Conservation (phyloP, 2,113 vertebrate genomes). For the Gallinago media region DNA sequence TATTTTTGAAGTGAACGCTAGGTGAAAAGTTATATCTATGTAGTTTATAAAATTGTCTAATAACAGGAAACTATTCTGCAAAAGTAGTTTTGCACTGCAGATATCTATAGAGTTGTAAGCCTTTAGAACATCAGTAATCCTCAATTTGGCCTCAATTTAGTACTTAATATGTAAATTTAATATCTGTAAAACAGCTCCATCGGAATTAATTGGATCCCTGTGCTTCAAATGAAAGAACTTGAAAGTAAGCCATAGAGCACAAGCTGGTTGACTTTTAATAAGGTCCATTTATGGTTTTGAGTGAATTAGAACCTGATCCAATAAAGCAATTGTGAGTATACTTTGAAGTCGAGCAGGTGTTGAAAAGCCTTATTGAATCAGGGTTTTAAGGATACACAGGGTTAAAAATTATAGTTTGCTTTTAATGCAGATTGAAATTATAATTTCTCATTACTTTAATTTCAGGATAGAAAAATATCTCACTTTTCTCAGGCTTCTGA, state of each 20-base stretch:
- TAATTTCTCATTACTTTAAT: not conserved
- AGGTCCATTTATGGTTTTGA: slow-evolving; percentile 17
- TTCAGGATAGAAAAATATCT: not conserved
- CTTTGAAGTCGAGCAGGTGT: not conserved
- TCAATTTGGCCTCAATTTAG: slow-evolving; percentile 3
- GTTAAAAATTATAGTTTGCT: not conserved
- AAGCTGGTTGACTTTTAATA: slow-evolving; percentile 23
- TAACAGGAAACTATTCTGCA: not conserved
- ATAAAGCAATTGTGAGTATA: not conserved
- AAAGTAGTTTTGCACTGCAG: not conserved
- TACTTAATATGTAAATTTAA: slow-evolving; percentile 33
- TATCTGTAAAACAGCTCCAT: slow-evolving; percentile 12
- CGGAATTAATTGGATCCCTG: slow-evolving; percentile 26
- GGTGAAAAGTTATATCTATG: not conserved
- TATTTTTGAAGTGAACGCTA: not conserved
- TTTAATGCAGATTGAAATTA: not conserved
- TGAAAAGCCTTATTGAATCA: not conserved
- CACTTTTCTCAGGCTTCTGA: not conserved
- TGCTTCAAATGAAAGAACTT: slow-evolving; percentile 30
- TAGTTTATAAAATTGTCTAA: not conserved
- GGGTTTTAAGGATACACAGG: not conserved
- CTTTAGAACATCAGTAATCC: not conserved
- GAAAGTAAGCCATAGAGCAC: slow-evolving; percentile 16
- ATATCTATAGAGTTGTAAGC: not conserved
- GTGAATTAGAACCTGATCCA: not conserved